Evolutionary conservation across 1,140 invertebrate genomes (phyloP), one percentile per base, ranked within the genome.

Genomic region (Heliconius congener): DNA sequence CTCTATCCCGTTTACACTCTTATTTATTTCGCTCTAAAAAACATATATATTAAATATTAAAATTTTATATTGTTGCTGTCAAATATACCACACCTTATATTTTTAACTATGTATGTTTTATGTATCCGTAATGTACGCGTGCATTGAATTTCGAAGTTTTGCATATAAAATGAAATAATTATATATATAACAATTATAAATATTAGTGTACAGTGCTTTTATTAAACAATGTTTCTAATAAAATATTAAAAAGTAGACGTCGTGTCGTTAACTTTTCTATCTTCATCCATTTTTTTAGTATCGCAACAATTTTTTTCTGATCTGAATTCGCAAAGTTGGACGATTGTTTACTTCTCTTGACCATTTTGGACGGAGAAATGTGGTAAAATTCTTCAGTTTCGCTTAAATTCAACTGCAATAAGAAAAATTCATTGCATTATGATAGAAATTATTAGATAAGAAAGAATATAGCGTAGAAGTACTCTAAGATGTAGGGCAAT

Each of bases 291-390:
- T 66, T 66, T 30, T 11, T 9, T 23, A 57, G n/a, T 23, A 57
- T 23, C 6, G 19, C 18, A 52, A 19, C n/a, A 23, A 57, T 30
- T 18, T 30, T 4, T 27, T 27, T 66, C 30, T 19, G 50, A 16
- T 30, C n/a, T 0, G 4, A 66, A 66, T 27, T 18, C 30, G 13
- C 11, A 27, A 13, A 23, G 27, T 11, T 66, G 60, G 60, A 30
- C 23, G 13, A 27, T 30, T 5, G 4, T 18, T 76, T 27, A 18
- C 18, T 66, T 23, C 57, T 66, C 57, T 76, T 76, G 11, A 42
- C 8, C 55, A 42, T 75, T 23, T 23, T 75, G 74, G 74, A 75
- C 74, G 55, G 74, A 75, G 74, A 60, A 66, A 23, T 39, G 8
- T 39, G 46, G 27, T 9, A 23, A 75, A 71, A n/a, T n/a, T 72